These are phyloP conservation scores for Halictus quadricinctus DNA, from an alignment of 2,888 invertebrate species.

Conservation along the genomic window DNA sequence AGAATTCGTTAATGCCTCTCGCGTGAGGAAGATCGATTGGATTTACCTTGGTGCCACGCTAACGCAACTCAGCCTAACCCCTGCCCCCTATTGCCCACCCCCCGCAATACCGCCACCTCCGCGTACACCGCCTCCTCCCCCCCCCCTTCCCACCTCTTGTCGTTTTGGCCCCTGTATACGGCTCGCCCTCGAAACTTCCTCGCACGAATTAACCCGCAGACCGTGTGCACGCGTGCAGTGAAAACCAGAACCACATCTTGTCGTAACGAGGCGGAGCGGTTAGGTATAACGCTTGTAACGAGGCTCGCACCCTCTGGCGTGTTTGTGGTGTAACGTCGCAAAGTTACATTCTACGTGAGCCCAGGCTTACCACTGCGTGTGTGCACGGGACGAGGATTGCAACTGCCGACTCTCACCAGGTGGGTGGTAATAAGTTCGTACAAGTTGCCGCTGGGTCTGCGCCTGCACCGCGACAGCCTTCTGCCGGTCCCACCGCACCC, in stretches of 20 bases:
- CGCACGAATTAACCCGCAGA: constrained; percentile 75
- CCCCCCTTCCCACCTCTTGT: constrained; percentile 33
- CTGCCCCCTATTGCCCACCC: not conserved
- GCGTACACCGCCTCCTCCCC: constrained; percentile 4
- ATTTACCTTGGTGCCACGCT: constrained; percentile 66
- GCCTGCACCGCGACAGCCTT: constrained; percentile 59
- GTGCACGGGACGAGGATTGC: constrained; percentile 60
- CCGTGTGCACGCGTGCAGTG: constrained; percentile 73
- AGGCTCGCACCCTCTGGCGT: constrained; percentile 76
- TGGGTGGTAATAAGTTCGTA: constrained; percentile 74
- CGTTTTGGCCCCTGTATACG: constrained; percentile 52
- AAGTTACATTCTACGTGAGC: constrained; percentile 74
- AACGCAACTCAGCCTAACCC: constrained; percentile 57
- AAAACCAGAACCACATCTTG: constrained; percentile 79
- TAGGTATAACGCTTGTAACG: constrained; percentile 79
- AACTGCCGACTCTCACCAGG: constrained; percentile 65
- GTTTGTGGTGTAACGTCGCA: constrained; percentile 80
- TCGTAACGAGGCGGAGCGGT: constrained; percentile 78
- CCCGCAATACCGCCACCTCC: not conserved
- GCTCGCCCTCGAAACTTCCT: constrained; percentile 70
- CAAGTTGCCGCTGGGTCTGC: constrained; percentile 63
- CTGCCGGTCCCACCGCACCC: constrained; percentile 31
- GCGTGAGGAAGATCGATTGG: constrained; percentile 72
- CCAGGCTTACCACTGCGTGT: constrained; percentile 70
- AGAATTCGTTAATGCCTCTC: constrained; percentile 68